Evolutionary conservation across 2,797 vertebrate genomes (phyloP).

Genomic region (Alectoris magna): DNA sequence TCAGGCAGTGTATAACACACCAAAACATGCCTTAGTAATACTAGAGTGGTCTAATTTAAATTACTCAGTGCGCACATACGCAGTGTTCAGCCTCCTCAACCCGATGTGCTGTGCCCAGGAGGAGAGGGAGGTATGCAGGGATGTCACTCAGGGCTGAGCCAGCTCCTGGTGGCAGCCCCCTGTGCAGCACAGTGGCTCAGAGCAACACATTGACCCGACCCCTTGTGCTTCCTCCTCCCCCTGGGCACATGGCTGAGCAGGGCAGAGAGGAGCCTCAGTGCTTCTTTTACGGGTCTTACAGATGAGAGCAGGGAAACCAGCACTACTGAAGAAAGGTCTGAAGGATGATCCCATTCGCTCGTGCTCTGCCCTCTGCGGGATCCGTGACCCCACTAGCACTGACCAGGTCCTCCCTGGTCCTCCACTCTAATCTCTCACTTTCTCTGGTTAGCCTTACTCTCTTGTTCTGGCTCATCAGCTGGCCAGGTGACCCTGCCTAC

Average conservation of each 20-base stretch:
- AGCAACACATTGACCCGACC: neutral
- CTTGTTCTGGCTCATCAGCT: neutral
- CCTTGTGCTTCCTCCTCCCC: neutral
- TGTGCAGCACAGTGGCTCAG: neutral
- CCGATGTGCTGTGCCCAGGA: neutral
- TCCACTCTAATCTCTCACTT: accelerated
- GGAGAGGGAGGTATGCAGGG: neutral
- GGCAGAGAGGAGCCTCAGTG: neutral
- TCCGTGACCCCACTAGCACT: neutral
- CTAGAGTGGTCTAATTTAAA: constrained; percentile 33
- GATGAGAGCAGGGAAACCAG: neutral
- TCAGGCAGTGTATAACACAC: neutral
- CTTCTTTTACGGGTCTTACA: neutral
- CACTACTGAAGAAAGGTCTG: neutral
- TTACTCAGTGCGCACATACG: constrained; percentile 8
- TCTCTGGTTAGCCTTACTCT: neutral
- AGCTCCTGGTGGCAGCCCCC: constrained; percentile 4
- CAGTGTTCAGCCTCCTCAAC: neutral
- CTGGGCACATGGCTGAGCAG: neutral
- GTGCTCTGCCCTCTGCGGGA: neutral
- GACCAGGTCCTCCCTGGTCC: neutral
- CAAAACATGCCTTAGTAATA: constrained; percentile 46
- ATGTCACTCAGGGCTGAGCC: neutral
- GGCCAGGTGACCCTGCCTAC: neutral
- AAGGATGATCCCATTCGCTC: neutral